Conservation (phyloP, 2,797 vertebrate genomes). For the Sciurus carolinensis region DNA sequence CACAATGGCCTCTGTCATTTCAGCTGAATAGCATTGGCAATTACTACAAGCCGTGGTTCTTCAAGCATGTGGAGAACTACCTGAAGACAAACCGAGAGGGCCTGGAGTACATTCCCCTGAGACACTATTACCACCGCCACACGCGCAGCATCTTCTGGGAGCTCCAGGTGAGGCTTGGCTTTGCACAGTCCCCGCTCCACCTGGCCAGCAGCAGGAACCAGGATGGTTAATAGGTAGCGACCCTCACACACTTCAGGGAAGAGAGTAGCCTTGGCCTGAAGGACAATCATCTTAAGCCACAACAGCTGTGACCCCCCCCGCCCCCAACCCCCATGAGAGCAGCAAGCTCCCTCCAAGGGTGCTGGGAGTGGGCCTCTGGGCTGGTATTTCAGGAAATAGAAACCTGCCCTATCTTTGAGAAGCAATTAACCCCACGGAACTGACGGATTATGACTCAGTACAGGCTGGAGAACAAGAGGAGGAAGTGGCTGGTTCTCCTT, state of each 20-base stretch:
- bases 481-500: background rate
- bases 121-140: constrained; percentile 99
- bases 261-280: background rate
- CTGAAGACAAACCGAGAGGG: constrained; percentile 90
- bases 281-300: background rate
- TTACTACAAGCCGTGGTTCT: constrained; percentile 99
- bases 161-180: constrained; percentile 92
- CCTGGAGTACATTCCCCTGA: constrained; percentile 96
- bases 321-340: background rate
- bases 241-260: background rate
- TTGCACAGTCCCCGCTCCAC: background rate
- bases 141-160: constrained; percentile 99
- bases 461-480: background rate
- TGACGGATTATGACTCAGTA: background rate
- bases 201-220: background rate
- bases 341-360: background rate
- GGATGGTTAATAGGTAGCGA: rapidly evolving
- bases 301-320: background rate
- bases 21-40: constrained; percentile 96
- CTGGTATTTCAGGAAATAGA: background rate
- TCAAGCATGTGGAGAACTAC: constrained; percentile 96
- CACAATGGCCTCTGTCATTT: constrained; percentile 70
- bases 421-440: background rate
- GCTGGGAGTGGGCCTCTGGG: background rate
- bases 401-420: background rate